phyloP scores from a whole-genome alignment of 1,140 invertebrate species.

The Drosophila leontia region DNA sequence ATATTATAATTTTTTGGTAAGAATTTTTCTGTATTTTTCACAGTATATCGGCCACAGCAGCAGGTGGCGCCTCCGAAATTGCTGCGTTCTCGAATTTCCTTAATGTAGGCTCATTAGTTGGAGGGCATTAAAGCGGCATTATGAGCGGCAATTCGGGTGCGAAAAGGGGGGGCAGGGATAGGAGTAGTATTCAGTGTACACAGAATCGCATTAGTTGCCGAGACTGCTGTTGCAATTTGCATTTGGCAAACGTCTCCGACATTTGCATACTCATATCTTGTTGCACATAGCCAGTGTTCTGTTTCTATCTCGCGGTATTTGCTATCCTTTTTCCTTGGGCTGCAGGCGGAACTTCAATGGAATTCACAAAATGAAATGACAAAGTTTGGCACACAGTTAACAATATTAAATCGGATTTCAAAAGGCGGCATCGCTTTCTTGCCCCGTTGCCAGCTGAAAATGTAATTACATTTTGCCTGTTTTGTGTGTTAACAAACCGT shows the following conservation, averaged over 20 bases:
- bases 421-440: constrained; percentile 46
- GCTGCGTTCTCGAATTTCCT: constrained; percentile 68
- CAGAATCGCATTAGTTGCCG: constrained; percentile 25
- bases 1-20: too few relatives aligned
- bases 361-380: constrained; percentile 76
- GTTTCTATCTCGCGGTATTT: not conserved
- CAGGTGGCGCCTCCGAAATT: constrained; percentile 64
- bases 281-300: constrained; percentile 18
- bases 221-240: constrained; percentile 40
- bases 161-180: not conserved
- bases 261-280: constrained; percentile 70
- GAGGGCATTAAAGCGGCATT: constrained; percentile 72
- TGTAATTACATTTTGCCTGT: constrained; percentile 83
- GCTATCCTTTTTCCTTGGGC: constrained; percentile 17
- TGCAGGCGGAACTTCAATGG: constrained; percentile 9
- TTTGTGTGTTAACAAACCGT: constrained; percentile 83
- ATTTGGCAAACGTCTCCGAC: constrained; percentile 64
- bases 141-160: constrained; percentile 36
- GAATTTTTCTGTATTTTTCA: not conserved
- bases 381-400: constrained; percentile 82
- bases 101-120: constrained; percentile 84
- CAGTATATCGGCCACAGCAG: constrained; percentile 21
- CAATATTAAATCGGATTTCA: constrained; percentile 83
- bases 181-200: not conserved
- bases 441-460: constrained; percentile 50